Base-by-base conservation (phyloP, 2,113 vertebrate genomes). In the Propithecus coquereli region DNA sequence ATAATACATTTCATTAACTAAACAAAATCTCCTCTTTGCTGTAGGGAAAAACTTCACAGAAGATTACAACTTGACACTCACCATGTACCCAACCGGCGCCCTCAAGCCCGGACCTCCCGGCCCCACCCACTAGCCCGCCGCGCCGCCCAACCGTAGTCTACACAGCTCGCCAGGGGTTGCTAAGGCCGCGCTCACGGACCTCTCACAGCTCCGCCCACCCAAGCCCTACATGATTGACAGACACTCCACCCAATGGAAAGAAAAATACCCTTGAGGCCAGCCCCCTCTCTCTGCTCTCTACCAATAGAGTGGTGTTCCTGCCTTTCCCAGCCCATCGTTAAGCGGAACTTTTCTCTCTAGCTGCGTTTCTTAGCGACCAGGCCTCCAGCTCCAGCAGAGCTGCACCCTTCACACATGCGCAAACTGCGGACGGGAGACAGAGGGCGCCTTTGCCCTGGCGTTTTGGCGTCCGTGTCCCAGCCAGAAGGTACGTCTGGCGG, bases 311-410 rank as follows among this genome's bases (percentile, higher is more conserved):
- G 10, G 23, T 14, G 7, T 14, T 32, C 23, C 61, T 27, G 30
- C 43, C 20, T 71, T 77, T 54, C 20, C 5, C 6, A 0, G 30
- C 37, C 83, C 2, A 12, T 47, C 2, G 5, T 17, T 16, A 0
- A 81, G 65, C 50, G 11, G 90, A 84, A 90, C 40, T 37, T 43
- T 47, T 27, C 47, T 40, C 30, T 9, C 5, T 1, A 4, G 34
- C 84, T 20, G 30, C 43, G 79, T 96, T 52, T 91, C 94, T 20
- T 74, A 84, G 90, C 84, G 17, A 96, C 91, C 81, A n/a, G 17
- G 16, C 34, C 59, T 0, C 2, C 5, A 0, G 6, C 25, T 4
- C 0, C 1, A 0, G 8, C 0, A 0, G 1, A 4, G 2, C 0
- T 2, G 8, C 16, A 3, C 8, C 25, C 22, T 5, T 43, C 0